Conservation (phyloP, 2,113 vertebrate genomes). For the Paradoxurus hermaphroditus region DNA sequence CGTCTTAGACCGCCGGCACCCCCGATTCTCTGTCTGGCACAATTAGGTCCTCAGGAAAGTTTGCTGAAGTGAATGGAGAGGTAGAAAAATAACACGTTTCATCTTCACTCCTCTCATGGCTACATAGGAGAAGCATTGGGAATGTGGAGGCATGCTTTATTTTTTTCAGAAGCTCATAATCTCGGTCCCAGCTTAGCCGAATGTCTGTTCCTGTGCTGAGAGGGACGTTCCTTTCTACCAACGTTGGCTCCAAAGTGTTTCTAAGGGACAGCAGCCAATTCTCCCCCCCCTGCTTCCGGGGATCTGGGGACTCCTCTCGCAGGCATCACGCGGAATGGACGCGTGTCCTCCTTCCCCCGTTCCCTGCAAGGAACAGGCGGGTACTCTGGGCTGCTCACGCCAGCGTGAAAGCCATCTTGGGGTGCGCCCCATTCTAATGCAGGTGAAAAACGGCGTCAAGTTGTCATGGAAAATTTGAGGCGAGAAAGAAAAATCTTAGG, state of each 20-base stretch:
- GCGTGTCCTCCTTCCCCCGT: neutral
- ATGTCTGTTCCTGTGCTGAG: neutral
- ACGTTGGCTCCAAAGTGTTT: neutral
- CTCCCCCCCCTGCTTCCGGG: neutral
- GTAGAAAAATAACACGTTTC: neutral
- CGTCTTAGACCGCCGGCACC: neutral
- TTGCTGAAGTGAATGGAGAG: neutral
- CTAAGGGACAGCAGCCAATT: neutral
- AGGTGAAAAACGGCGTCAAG: neutral
- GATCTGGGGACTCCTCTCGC: neutral
- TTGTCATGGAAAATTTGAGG: neutral
- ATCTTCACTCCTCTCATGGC: neutral
- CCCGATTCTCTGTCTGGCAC: neutral
- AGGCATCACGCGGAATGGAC: accelerated
- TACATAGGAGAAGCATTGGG: neutral
- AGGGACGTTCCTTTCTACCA: neutral
- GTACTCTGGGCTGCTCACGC: neutral
- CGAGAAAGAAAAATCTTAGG: neutral
- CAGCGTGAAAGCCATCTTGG: neutral
- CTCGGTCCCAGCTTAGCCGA: neutral
- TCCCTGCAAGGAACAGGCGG: neutral
- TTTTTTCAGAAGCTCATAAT: neutral
- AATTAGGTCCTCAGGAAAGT: neutral
- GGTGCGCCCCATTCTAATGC: neutral
- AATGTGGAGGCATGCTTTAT: neutral